Conservation (phyloP, 2,888 invertebrate species). For the Hydroisotoma schaefferi region DNA sequence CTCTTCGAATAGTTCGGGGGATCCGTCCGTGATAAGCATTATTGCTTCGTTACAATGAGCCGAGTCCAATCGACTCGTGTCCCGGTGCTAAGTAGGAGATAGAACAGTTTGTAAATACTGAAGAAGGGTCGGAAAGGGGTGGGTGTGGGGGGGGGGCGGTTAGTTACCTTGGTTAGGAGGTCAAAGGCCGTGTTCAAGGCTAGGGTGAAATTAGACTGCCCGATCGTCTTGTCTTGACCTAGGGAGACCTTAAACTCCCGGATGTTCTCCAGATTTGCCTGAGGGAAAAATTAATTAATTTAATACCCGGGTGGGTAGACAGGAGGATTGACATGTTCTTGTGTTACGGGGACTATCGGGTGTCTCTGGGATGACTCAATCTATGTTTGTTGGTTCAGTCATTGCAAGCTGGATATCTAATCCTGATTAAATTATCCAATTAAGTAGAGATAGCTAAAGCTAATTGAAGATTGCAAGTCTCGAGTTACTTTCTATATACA, state of each 20-base stretch:
- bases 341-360: too few relatives aligned
- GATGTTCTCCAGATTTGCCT: conserved; percentile 83
- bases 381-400: too few relatives aligned
- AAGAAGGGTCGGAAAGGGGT: conserved; percentile 78
- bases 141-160: conserved; percentile 75
- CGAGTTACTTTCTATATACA: too few relatives aligned
- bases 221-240: conserved; percentile 64
- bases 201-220: conserved; percentile 76
- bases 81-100: conserved; percentile 54
- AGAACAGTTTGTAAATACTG: conserved; percentile 56
- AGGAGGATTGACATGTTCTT: too few relatives aligned
- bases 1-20: conserved; percentile 88
- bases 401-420: too few relatives aligned
- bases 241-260: conserved; percentile 72
- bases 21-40: conserved; percentile 73
- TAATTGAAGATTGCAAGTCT: too few relatives aligned
- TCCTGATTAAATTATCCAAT: too few relatives aligned
- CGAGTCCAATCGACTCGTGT: conserved; percentile 61
- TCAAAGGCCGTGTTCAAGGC: conserved; percentile 82
- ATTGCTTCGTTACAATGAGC: conserved; percentile 97
- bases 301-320: too few relatives aligned
- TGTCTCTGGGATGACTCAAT: too few relatives aligned
- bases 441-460: too few relatives aligned
- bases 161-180: conserved; percentile 72
- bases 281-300: too few relatives aligned